Percentiles rank a stretch among this genome's conserved stretches.
phyloP scores from a whole-genome alignment of 1,140 invertebrate species.

The Coelopa frigida region DNA sequence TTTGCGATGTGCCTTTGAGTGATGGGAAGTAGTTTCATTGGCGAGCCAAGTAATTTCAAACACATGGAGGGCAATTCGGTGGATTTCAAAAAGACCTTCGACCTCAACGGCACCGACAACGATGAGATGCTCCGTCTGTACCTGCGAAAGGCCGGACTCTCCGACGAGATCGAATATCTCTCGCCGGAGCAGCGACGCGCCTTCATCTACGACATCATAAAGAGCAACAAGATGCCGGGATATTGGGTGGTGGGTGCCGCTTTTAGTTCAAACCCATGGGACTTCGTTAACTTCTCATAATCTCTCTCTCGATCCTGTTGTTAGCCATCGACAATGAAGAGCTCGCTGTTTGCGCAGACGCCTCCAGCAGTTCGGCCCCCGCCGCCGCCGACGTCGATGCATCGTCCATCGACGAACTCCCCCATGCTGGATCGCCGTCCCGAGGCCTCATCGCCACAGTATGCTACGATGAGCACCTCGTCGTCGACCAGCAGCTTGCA shows the following conservation, averaged over 20 bases:
- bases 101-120: constrained; percentile 30
- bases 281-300: background rate
- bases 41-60: constrained; percentile 35
- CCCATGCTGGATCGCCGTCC: too few species aligned
- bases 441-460: background rate
- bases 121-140: constrained; percentile 38
- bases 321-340: constrained; percentile 26
- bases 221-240: constrained; percentile 33
- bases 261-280: background rate
- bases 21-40: constrained; percentile 29
- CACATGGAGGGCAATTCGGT: constrained; percentile 28
- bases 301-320: constrained; percentile 12
- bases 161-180: constrained; percentile 28
- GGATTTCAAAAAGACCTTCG: constrained; percentile 38
- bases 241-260: constrained; percentile 37
- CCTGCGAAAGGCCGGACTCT: constrained; percentile 29
- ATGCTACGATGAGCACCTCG: constrained; percentile 21
- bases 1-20: too few species aligned
- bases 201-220: constrained; percentile 40
- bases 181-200: constrained; percentile 30
- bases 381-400: background rate
- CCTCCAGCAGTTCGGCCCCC: constrained; percentile 27
- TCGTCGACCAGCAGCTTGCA: constrained; percentile 27
- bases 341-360: constrained; percentile 14
- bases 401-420: too few species aligned